Base-by-base conservation (phyloP, 2,888 invertebrate genomes). In the Eledona agricola region DNA sequence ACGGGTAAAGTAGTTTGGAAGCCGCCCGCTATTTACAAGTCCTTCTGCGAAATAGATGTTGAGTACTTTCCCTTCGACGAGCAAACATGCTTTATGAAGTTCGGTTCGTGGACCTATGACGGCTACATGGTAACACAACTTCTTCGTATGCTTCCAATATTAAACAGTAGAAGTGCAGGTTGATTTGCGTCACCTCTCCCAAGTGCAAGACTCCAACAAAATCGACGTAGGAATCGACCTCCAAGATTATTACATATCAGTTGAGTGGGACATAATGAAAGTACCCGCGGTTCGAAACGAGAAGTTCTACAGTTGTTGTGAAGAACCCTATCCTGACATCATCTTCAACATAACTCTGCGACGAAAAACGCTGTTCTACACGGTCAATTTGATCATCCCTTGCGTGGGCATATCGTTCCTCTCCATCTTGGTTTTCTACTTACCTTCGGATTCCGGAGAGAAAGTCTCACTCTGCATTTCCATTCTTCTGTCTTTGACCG, bases 1-100 rank as follows among this genome's bases (percentile, higher is more conserved):
- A 90, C 91, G 63, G 96, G 96, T 12, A 91, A 89, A 77, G 95
- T 97, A 59, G 86, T 90, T 35, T 96, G 96, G 96, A 96, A 96
- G 76, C 97, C 97, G 22, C 98, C 98, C 9, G 97, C 96, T 72
- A 96, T 98, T 78, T 97, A 96, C 83, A 97, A 97, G 81, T 96
- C 96, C 67, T 94, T 93, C 78, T 95, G 94, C 73, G 93, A 94
- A 80, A 94, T 94, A 69, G 91, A 94, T 78, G 94, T 95, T 69
- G 92, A 93, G 78, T 94, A 93, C 77, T 95, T 95, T 77, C 94
- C 95, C 37, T 95, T 95, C 78, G 94, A 95, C 75, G 89, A 93
- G 76, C 95, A 95, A 78, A 93, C 93, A 25, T 95, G 95, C 77
- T 90, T 92, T 78, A 93, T 95, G 93, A 94, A 95, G 80, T 95